Base-by-base conservation (phyloP, 2,888 invertebrate species). In the Seira sanloemensis region DNA sequence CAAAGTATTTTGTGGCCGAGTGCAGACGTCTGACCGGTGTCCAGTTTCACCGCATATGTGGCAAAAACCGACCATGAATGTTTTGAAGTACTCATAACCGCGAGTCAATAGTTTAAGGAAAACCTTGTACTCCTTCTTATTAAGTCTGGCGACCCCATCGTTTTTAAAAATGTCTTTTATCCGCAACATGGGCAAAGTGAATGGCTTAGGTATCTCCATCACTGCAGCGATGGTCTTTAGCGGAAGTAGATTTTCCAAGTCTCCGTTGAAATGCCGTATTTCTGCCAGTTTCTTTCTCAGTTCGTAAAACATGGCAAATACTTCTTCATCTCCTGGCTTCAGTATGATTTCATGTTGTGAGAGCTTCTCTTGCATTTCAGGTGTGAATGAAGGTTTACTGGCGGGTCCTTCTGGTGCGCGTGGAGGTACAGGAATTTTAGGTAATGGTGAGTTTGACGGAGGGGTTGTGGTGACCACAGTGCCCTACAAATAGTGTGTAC, bases 261-360 rank as follows among this genome's bases (percentile, higher is more conserved):
- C 25, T 2, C 37, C 50, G 2, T 24, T 4, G 12, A 37, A 37
- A 37, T 37, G 46, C 9, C 76, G 65, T 26, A 77, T 65, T 54
- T 68, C 68, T 19, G 68, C 50, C n/a, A 67, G 0, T 5, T 7
- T 16, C 18, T 66, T 67, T 24, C 76, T 16, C 66, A 26, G 58
- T 5, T 54, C 68, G 19, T 77, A 25, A 0, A 77, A 26, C 77
- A 68, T 77, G 18, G 58, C 54, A 50, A 23, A 77, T 9, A 25
- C 26, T 18, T 16, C 16, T 7, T 50, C 21, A 21, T 77, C 68
- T 25, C 68, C 77, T 19, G 77, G 5, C 2, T 68, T 21, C 1
- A 75, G 16, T 9, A 7, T 23, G 12, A 67, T 50, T n/a, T 16
- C 23, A 16, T 26, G 16, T 2, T 67, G 21, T 4, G 24, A 24